phyloP scores from a whole-genome alignment of 2,113 vertebrate genomes.

The Donacobius atricapilla region DNA sequence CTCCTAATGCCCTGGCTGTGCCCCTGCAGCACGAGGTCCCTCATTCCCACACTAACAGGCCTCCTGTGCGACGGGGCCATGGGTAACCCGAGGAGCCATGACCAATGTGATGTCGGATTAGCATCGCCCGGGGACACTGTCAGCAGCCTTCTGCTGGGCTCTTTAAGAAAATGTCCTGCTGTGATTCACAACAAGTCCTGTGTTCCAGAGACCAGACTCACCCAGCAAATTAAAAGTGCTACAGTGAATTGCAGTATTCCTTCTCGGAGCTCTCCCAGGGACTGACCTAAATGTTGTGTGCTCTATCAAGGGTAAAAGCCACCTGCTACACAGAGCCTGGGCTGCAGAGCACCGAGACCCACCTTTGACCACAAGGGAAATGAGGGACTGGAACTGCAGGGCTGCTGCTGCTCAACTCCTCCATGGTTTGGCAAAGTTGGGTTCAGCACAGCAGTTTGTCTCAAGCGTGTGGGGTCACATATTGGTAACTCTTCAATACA shows the following conservation, averaged over 20 bases:
- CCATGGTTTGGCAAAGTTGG: not conserved
- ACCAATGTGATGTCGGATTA: constrained; percentile 55
- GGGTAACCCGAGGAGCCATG: constrained; percentile 53
- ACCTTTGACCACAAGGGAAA: not conserved
- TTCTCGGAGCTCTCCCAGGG: not conserved
- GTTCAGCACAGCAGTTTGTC: not conserved
- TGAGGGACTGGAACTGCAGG: not conserved
- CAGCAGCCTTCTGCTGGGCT: constrained; percentile 45
- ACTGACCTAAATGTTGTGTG: not conserved
- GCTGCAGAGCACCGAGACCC: not conserved
- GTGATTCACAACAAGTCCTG: constrained; percentile 51
- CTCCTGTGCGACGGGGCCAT: not conserved
- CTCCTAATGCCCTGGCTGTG: constrained; percentile 50
- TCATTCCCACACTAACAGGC: constrained; percentile 58
- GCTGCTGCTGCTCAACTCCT: not conserved
- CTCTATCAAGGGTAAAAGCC: constrained; percentile 5
- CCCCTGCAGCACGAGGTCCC: constrained; percentile 50
- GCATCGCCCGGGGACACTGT: constrained; percentile 28
- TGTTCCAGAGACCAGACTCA: constrained; percentile 28
- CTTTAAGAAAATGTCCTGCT: constrained; percentile 50
- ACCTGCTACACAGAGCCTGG: constrained; percentile 8
- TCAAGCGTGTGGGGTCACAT: not conserved
- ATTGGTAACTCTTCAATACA: not conserved
- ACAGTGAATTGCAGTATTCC: constrained; percentile 24
- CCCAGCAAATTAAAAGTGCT: constrained; percentile 26